Conservation (phyloP, 1,140 invertebrate genomes). For the Caenorhabditis latens region DNA sequence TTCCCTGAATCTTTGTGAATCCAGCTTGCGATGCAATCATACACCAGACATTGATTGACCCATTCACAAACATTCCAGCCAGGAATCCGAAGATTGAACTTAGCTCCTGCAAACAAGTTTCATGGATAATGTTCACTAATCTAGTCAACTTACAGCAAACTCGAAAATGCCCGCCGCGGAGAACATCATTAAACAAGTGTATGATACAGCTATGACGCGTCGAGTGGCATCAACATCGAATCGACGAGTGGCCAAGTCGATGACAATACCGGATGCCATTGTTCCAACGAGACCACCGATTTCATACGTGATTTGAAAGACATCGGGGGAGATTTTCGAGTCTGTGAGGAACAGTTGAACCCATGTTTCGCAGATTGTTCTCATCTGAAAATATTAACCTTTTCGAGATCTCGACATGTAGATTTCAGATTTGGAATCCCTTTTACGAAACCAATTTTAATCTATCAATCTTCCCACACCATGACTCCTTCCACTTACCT, state of each 20-base stretch:
- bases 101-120: background rate
- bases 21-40: constrained; percentile 44
- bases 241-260: constrained; percentile 38
- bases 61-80: constrained; percentile 42
- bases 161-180: constrained; percentile 1
- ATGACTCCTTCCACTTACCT: background rate
- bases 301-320: constrained; percentile 43
- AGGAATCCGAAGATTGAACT: constrained; percentile 43
- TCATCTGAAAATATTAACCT: background rate
- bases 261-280: constrained; percentile 36
- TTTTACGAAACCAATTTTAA: too few species aligned
- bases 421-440: background rate
- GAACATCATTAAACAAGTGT: constrained; percentile 46
- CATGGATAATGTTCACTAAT: background rate
- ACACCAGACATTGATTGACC: constrained; percentile 36
- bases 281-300: constrained; percentile 27
- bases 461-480: too few species aligned
- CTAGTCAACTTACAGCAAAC: constrained; percentile 1
- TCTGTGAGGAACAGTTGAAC: constrained; percentile 46
- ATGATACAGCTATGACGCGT: constrained; percentile 30
- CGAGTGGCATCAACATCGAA: constrained; percentile 35
- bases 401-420: background rate
- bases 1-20: constrained; percentile 23
- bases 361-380: constrained; percentile 44
- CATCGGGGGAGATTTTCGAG: constrained; percentile 27